A percentile compares a stretch with the other conserved stretches of the same genome.
Evolutionary conservation across 2,113 vertebrate species (phyloP).

Genomic region (Chaenocephalus aceratus): DNA sequence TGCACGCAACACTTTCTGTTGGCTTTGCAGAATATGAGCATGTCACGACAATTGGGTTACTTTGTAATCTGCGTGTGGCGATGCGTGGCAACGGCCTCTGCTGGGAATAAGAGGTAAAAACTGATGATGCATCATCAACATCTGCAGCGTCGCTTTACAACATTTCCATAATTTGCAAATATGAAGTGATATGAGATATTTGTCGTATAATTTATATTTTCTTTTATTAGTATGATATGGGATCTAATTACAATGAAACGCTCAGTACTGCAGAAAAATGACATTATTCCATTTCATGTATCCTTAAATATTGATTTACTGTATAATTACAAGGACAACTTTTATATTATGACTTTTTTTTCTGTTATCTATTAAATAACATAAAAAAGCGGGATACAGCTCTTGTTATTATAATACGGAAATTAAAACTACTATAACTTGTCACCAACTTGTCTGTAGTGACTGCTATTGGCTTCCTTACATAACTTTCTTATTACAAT

Average conservation of each 20-base stretch:
- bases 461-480: too few relatives aligned
- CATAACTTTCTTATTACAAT: too few relatives aligned
- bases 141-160: not conserved
- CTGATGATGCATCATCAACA: constrained; percentile 2
- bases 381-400: not conserved
- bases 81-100: not conserved
- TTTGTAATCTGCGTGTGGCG: constrained; percentile 4
- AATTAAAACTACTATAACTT: too few relatives aligned
- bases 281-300: too few relatives aligned
- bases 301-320: too few relatives aligned
- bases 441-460: too few relatives aligned
- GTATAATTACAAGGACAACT: not conserved
- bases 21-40: not conserved
- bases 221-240: too few relatives aligned
- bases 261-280: too few relatives aligned
- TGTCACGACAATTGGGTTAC: constrained; percentile 7
- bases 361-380: not conserved
- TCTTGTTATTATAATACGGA: too few relatives aligned
- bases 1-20: not conserved
- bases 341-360: not conserved
- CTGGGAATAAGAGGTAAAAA: not conserved
- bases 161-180: not conserved
- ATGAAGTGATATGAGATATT: not conserved
- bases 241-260: too few relatives aligned
- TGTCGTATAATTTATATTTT: too few relatives aligned